Evolutionary conservation across 2,113 vertebrate genomes (phyloP), one percentile per base, ranked within the genome.

Genomic region (Psittacula cyanocephala): DNA sequence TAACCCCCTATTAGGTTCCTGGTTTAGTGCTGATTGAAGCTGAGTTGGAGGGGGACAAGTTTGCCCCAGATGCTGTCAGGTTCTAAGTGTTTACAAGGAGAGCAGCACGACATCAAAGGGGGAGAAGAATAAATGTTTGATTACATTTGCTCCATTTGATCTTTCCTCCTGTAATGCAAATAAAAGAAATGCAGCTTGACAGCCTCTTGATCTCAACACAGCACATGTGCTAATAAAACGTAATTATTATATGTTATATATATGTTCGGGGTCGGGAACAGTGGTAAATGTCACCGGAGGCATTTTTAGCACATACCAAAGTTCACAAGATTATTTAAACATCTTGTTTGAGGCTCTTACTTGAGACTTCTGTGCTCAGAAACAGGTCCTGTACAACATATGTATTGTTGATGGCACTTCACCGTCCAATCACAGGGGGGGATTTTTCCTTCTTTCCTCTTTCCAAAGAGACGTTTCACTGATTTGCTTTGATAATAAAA

Each of bases 261-360:
- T 37, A 37, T 64, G 80, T 90, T 46, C 92, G 83, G 86, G 69
- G 62, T 86, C 81, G 28, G 43, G 60, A 70, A 72, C 41, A 64
- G 44, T 13, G 31, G 46, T 41, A 92, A 91, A 81, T 83, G 72
- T 74, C 92, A 92, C 29, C 2, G 1, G 39, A 77, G 50, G 35
- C 49, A 80, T 67, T 96, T 95, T 90, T 70, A 70, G 50, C 50
- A 74, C 39, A 39, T 39, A 90, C 39, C 52, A 29, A 71, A 81
- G 65, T 86, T 91, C 64, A 67, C 8, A 52, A 71, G 86, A 84
- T 86, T 86, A 81, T 90, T 91, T 80, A 88, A 94, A 64, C 13
- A 2, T 41, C 44, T 60, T 64, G 13, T 91, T 8, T 60, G 52
- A 90, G 79, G 18, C 47, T 90, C 11, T 1, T 35, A 50, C 55